Percentiles rank a stretch among this genome's conserved stretches.
These are phyloP conservation scores for Ginglymostoma cirratum DNA, from an alignment of 2,113 vertebrate genomes.

Conservation along the genomic window DNA sequence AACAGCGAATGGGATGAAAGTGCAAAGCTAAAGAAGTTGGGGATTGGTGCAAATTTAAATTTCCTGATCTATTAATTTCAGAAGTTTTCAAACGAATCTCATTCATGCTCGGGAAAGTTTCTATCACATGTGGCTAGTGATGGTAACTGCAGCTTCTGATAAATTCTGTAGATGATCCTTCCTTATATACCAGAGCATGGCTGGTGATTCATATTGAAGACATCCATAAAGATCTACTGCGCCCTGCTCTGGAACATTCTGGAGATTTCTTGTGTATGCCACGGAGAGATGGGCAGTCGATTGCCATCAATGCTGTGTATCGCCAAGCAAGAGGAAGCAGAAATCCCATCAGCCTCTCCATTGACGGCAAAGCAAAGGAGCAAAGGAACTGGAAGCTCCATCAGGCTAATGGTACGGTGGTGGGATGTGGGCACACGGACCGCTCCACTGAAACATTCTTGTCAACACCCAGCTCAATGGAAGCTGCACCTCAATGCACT, in stretches of 20 bases:
- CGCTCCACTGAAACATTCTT: not conserved
- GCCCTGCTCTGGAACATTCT: not conserved
- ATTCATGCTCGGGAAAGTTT: not conserved
- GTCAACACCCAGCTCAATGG: not conserved
- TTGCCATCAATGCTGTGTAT: slow-evolving; percentile 59
- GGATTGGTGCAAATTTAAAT: not conserved
- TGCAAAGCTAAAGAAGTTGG: too few species aligned
- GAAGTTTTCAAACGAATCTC: not conserved
- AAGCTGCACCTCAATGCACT: not conserved
- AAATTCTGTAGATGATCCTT: slow-evolving; percentile 54
- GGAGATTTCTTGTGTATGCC: slow-evolving; percentile 66
- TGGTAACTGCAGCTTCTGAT: not conserved
- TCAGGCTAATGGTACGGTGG: slow-evolving; percentile 62
- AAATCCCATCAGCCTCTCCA: slow-evolving; percentile 63
- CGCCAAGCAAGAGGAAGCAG: slow-evolving; percentile 55
- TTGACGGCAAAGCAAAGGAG: slow-evolving; percentile 61
- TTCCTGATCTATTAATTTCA: not conserved
- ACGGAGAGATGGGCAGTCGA: slow-evolving; percentile 63
- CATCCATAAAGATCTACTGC: not conserved
- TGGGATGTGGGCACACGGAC: not conserved
- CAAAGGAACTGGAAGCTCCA: slow-evolving; percentile 68
- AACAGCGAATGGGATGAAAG: too few species aligned
- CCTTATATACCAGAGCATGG: slow-evolving; percentile 58
- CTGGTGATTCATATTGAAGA: slow-evolving; percentile 68
- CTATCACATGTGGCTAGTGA: not conserved